These are phyloP conservation scores for Xestia ashworthii DNA, from an alignment of 2,888 invertebrate genomes.

Conservation along the genomic window DNA sequence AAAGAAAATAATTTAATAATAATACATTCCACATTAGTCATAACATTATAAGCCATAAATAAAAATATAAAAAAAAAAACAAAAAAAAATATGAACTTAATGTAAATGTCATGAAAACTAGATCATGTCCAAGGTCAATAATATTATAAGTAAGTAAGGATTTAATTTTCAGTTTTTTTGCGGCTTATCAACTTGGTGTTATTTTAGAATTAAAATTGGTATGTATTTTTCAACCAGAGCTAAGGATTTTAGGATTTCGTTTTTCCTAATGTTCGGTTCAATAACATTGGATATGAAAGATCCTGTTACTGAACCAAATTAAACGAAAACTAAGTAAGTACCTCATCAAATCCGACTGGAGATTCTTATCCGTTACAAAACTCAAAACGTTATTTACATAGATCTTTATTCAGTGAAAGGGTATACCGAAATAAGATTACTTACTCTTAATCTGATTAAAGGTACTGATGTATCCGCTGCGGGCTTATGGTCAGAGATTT, in stretches of 20 bases:
- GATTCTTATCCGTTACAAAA: background rate
- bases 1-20: too few relatives aligned
- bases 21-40: too few relatives aligned
- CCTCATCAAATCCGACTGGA: background rate
- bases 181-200: too few relatives aligned
- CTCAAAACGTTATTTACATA: slow-evolving; percentile 7
- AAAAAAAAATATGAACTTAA: too few relatives aligned
- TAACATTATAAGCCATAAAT: too few relatives aligned
- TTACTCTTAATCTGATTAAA: slow-evolving; percentile 2
- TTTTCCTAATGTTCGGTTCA: background rate
- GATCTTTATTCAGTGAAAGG: slow-evolving; percentile 6
- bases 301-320: background rate
- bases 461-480: background rate
- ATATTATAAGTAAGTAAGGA: too few relatives aligned
- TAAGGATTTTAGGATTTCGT: background rate
- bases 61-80: too few relatives aligned
- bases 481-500: background rate
- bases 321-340: background rate
- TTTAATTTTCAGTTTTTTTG: too few relatives aligned
- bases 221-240: background rate
- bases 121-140: too few relatives aligned
- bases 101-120: too few relatives aligned
- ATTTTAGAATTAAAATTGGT: too few relatives aligned
- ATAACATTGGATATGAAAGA: background rate
- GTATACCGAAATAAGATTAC: background rate